Evolutionary conservation across 2,797 vertebrate species (phyloP).

Genomic region (Sebastes alutus): DNA sequence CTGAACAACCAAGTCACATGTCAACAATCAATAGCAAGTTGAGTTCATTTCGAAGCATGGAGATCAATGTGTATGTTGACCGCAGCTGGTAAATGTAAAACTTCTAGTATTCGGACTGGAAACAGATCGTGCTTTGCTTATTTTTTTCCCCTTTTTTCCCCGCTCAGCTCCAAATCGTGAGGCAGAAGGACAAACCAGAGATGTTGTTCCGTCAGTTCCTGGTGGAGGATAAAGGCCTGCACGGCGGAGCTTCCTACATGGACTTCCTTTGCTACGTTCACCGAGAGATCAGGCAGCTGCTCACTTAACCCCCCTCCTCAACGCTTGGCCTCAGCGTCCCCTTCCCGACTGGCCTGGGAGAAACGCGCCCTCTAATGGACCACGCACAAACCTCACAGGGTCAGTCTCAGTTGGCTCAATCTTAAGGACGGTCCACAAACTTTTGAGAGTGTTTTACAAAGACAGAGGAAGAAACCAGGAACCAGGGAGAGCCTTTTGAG

Average conservation of each 20-base stretch:
- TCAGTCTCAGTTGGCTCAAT: slow-evolving; percentile 32
- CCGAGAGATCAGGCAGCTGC: slow-evolving; percentile 94
- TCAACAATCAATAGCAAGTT: neutral
- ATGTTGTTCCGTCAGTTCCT: slow-evolving; percentile 91
- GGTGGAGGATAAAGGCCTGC: slow-evolving; percentile 93
- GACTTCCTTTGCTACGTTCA: slow-evolving; percentile 96
- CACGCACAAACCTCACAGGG: slow-evolving; percentile 33
- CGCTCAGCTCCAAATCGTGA: slow-evolving; percentile 89
- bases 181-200: slow-evolving; percentile 92
- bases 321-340: neutral
- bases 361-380: slow-evolving; percentile 23
- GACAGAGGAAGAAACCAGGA: slow-evolving; percentile 14
- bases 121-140: neutral
- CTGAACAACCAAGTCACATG: neutral
- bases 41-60: neutral
- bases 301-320: slow-evolving; percentile 81
- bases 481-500: slow-evolving; percentile 27
- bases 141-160: neutral
- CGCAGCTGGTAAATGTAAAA: neutral
- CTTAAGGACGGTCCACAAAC: slow-evolving; percentile 17
- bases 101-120: neutral
- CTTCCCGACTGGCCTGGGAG: neutral
- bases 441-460: neutral
- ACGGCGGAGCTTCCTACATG: slow-evolving; percentile 92
- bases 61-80: neutral